These are phyloP conservation scores for Sisyra nigra DNA, from an alignment of 2,888 invertebrate genomes.

Conservation along the genomic window DNA sequence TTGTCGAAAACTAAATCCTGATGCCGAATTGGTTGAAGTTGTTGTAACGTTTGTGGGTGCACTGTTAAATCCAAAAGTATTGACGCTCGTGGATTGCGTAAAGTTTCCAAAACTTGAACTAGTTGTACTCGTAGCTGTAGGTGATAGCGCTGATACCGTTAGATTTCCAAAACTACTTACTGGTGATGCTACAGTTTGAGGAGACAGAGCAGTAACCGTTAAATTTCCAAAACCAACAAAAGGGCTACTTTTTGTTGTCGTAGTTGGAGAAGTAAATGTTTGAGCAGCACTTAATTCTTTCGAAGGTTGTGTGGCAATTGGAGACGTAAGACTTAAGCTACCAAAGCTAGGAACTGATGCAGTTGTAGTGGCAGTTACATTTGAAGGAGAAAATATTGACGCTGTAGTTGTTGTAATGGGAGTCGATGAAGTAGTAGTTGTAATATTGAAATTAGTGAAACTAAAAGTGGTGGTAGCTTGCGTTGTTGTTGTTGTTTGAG, in stretches of 20 bases:
- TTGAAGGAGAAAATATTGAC: slow-evolving; percentile 9
- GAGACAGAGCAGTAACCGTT: slow-evolving; percentile 10
- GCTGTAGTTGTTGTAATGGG: neutral
- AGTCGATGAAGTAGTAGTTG: no score
- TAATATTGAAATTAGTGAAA: neutral
- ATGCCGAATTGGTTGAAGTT: slow-evolving; percentile 6
- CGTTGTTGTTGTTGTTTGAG: neutral
- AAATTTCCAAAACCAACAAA: slow-evolving; percentile 12
- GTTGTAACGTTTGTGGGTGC: slow-evolving; percentile 6
- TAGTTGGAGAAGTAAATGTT: slow-evolving; percentile 8
- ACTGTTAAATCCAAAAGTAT: slow-evolving; percentile 8
- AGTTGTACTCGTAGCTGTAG: neutral
- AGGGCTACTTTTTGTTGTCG: slow-evolving; percentile 11
- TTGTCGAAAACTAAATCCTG: slow-evolving; percentile 7
- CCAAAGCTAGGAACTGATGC: neutral
- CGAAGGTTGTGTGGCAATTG: neutral
- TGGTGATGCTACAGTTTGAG: slow-evolving; percentile 7
- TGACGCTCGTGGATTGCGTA: slow-evolving; percentile 1
- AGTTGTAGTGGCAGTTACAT: neutral
- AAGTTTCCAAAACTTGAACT: slow-evolving; percentile 5
- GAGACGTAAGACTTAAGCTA: neutral
- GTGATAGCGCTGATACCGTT: neutral
- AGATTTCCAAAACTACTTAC: neutral
- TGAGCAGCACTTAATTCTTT: slow-evolving; percentile 1
- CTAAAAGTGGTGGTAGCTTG: neutral